A percentile compares a stretch with the other conserved stretches of the same genome.
Evolutionary conservation across 2,797 vertebrate genomes (phyloP).

Genomic region (Schizopygopsis pylzovi): DNA sequence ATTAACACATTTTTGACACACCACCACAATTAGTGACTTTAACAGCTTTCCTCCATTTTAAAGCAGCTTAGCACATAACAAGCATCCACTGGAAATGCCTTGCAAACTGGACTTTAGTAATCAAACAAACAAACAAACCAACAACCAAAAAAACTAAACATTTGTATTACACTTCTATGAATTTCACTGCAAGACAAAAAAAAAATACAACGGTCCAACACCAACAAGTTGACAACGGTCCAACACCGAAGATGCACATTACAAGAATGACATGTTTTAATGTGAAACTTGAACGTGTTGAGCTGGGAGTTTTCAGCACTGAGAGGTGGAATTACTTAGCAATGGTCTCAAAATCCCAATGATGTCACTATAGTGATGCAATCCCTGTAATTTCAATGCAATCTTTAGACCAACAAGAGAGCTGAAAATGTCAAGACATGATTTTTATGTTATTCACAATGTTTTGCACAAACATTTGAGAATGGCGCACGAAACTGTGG

Average conservation of each 20-base stretch:
- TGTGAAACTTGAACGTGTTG: conserved; percentile 5
- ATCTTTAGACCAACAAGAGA: conserved; percentile 3
- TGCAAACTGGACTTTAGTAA: neutral
- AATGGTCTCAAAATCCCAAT: conserved; percentile 30
- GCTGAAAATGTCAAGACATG: neutral
- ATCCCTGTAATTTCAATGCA: conserved; percentile 31
- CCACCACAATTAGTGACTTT: conserved; percentile 27
- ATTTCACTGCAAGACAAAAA: neutral
- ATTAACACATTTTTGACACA: conserved; percentile 34
- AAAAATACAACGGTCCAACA: neutral
- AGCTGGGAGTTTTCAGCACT: neutral
- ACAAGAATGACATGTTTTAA: neutral
- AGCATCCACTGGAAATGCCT: neutral
- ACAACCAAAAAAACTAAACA: neutral
- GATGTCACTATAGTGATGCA: conserved; percentile 41
- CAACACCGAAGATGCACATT: neutral
- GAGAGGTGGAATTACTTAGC: conserved; percentile 16
- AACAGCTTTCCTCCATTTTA: neutral
- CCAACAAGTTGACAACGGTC: neutral
- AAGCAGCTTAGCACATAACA: neutral
- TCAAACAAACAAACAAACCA: neutral
- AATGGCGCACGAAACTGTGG: neutral
- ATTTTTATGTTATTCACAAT: neutral
- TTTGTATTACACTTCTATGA: neutral
- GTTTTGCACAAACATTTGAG: neutral